Evolutionary conservation across 2,113 vertebrate species (phyloP), one percentile per base, ranked within the genome.

Genomic region (Chaetodon trifascialis): DNA sequence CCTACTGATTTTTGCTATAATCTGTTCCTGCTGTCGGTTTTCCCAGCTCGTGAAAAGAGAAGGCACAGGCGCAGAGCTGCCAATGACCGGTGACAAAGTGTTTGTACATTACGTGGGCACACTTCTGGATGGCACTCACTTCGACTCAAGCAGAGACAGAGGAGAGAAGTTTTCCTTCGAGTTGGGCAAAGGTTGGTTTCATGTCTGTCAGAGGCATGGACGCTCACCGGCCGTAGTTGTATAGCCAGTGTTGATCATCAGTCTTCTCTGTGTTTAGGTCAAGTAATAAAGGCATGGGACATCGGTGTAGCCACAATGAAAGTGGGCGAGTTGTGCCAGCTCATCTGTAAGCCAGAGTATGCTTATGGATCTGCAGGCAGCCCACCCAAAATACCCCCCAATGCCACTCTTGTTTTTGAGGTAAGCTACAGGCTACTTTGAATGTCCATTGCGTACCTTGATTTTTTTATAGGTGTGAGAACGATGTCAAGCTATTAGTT

Each of bases 201-300:
- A 47, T 66, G 23, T 86, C 30, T 23, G 5, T 21, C 42, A 42
- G 2, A 56, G 16, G n/a, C 16, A 17, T 67, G 14, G 55, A 25
- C 17, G 51, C n/a, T 67, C 21, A 12, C 7, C 21, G 15, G 6
- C 14, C 38, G 7, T 11, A 7, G 14, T 17, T 77, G 23, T 30
- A 59, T 7, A 7, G 5, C 16, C 5, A 34, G 25, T 52, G 64
- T 60, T 71, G 9, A 14, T 72, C 42, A 79, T 67, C n/a, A 0
- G 30, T 56, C 16, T 51, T 79, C 2, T 76, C 10, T 88, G 23
- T 62, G 10, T 91, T 71, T 80, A 99, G 98, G 97, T 87, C 97
- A 98, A 90, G 98, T 99, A 73, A 99, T 99, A 89, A 98, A 98
- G 92, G 98, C 98, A 23, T 99, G 98, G 98, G 98, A 99, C 90